phyloP scores from a whole-genome alignment of 2,797 vertebrate species.

The Acanthis flammea region DNA sequence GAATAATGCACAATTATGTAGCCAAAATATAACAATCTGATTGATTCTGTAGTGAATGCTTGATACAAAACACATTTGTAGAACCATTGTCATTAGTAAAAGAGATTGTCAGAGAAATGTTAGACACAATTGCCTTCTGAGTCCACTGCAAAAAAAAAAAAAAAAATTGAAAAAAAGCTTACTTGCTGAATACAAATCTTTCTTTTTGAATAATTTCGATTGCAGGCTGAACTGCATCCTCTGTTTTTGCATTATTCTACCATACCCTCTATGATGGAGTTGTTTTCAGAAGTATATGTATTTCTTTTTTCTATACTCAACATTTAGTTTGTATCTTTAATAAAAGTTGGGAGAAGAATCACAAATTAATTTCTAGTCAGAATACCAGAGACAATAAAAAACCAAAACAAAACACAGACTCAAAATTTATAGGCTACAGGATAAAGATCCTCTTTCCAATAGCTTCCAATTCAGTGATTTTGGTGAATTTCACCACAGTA shows the following conservation, averaged over 20 bases:
- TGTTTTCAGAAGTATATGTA: background rate
- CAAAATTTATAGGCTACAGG: background rate
- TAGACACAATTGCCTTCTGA: rapidly evolving
- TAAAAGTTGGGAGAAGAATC: background rate
- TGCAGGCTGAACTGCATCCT: background rate
- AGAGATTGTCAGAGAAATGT: background rate
- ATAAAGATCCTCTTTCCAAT: background rate
- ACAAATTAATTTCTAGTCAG: background rate
- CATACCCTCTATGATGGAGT: background rate
- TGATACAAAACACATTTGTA: background rate
- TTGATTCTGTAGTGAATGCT: background rate
- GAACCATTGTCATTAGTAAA: background rate
- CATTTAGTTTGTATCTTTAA: background rate
- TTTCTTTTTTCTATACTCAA: background rate
- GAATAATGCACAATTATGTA: background rate
- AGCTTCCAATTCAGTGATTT: background rate
- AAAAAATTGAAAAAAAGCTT: background rate
- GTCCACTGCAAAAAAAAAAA: background rate
- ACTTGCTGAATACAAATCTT: background rate
- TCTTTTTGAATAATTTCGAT: background rate
- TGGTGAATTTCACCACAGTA: background rate
- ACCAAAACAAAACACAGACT: background rate
- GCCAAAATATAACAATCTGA: background rate
- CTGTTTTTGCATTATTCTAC: background rate
- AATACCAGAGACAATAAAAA: background rate